Evolutionary conservation across 1,140 invertebrate species (phyloP), one percentile per base, ranked within the genome.

Genomic region (Pseudomyrmex flavicornis): DNA sequence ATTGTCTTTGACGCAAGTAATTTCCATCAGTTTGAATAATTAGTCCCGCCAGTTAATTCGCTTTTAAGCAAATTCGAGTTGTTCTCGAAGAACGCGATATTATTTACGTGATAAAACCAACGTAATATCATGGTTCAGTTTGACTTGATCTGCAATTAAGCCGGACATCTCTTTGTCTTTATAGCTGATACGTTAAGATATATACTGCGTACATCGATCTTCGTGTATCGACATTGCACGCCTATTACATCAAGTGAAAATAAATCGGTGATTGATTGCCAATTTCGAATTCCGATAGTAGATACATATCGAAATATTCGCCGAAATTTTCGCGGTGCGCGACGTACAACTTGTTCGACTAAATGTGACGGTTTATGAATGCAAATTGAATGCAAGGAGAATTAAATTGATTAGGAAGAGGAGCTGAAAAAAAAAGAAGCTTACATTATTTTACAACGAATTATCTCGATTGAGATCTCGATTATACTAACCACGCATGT

Each of bases 361-460:
- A 63, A 26, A 10, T 9, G 3, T n/a, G 22, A 17, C 2, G 74
- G 17, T 73, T 26, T 15, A 52, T 10, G 20, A 9, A 1, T 59
- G 8, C 56, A 59, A 48, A 61, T 22, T 2, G 22, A 8, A 13
- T 12, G 2, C 22, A 59, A 8, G 48, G 2, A 65, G 17, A 54
- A 10, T 76, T 65, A 26, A 69, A 58, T 69, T 15, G 15, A 22
- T 69, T 79, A 26, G 46, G 0, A 13, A 80, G 44, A 48, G n/a
- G 0, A 15, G 35, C 17, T 52, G 65, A 58, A 22, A 15, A 61
- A 12, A 12, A 12, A 17, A 20, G 8, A n/a, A 65, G 20, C 12
- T 73, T 62, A 22, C 44, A 66, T 8, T 12, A 35, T 76, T 65
- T 44, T 35, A 65, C 61, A 65, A 65, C n/a, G 46, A 68, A 59